Percentiles rank a stretch among this genome's conserved stretches.
phyloP scores from a whole-genome alignment of 2,797 vertebrate species.

The Bovichtus diacanthus region DNA sequence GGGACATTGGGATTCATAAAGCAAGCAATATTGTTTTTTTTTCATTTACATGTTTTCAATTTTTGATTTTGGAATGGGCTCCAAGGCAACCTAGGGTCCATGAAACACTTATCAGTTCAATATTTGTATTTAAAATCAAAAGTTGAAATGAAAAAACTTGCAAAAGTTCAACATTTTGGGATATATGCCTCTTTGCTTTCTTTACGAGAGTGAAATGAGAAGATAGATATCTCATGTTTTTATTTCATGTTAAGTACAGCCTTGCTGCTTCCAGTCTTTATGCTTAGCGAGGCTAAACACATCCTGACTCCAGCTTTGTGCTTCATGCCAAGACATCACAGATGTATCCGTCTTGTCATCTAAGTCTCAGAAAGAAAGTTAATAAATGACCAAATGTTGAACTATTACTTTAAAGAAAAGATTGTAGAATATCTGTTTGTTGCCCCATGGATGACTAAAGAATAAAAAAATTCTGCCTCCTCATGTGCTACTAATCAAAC shows the following conservation, averaged over 20 bases:
- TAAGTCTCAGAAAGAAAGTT: conserved; percentile 5
- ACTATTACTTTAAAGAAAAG: not conserved
- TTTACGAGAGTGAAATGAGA: not conserved
- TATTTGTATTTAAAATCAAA: conserved; percentile 25
- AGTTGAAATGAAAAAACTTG: not conserved
- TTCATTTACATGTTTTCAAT: conserved; percentile 27
- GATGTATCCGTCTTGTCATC: not conserved
- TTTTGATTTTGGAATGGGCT: conserved; percentile 65
- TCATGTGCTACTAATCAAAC: not conserved
- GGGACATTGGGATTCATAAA: conserved; percentile 45
- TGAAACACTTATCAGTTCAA: conserved; percentile 73
- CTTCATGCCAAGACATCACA: not conserved
- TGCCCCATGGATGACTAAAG: no score
- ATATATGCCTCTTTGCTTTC: not conserved
- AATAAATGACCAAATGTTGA: not conserved
- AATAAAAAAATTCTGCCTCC: not conserved
- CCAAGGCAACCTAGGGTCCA: conserved; percentile 28
- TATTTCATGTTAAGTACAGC: not conserved
- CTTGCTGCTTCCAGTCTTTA: not conserved
- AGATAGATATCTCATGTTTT: not conserved
- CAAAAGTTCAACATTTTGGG: not conserved
- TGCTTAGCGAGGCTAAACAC: conserved; percentile 13
- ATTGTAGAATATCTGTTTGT: not conserved
- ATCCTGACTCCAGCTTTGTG: not conserved
- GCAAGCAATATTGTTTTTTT: conserved; percentile 44